phyloP scores from a whole-genome alignment of 92 coral and sea anemone species.

The Epizoanthus scotinus region DNA sequence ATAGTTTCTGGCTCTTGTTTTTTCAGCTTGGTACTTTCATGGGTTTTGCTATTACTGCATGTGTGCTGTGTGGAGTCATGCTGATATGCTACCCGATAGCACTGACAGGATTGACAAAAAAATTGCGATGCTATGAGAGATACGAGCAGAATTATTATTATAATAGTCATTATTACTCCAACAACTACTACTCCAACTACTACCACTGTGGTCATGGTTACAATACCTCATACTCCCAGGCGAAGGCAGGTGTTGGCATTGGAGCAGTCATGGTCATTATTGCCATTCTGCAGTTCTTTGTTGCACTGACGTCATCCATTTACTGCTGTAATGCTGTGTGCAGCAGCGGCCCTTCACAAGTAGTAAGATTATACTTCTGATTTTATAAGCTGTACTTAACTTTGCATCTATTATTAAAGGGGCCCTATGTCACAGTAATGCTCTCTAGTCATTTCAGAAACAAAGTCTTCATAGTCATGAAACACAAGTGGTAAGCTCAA shows the following conservation, averaged over 20 bases:
- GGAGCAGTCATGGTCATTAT: slow-evolving; percentile 53
- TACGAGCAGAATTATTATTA: not conserved
- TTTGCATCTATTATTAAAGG: no score
- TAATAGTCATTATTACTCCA: not conserved
- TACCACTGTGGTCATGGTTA: no score
- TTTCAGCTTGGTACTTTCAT: slow-evolving; percentile 81
- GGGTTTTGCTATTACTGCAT: slow-evolving; percentile 73
- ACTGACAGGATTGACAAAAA: slow-evolving; percentile 15
- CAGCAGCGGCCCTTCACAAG: slow-evolving; percentile 40
- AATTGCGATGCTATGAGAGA: slow-evolving; percentile 18
- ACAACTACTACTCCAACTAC: not conserved
- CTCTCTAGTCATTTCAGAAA: no score
- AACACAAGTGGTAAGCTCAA: no score
- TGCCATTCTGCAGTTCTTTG: slow-evolving; percentile 63
- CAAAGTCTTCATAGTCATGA: no score
- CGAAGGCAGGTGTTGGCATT: slow-evolving; percentile 56
- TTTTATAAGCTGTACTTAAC: no score
- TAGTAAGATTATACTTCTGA: not conserved
- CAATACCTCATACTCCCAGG: not conserved
- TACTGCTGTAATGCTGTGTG: slow-evolving; percentile 72
- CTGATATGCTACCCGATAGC: slow-evolving; percentile 58
- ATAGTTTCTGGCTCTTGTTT: not conserved
- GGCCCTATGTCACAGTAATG: no score
- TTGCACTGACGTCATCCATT: slow-evolving; percentile 69
- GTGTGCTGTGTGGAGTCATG: slow-evolving; percentile 66